These are phyloP conservation scores for Acipenser ruthenus DNA, from an alignment of 2,797 vertebrate genomes.

Conservation along the genomic window DNA sequence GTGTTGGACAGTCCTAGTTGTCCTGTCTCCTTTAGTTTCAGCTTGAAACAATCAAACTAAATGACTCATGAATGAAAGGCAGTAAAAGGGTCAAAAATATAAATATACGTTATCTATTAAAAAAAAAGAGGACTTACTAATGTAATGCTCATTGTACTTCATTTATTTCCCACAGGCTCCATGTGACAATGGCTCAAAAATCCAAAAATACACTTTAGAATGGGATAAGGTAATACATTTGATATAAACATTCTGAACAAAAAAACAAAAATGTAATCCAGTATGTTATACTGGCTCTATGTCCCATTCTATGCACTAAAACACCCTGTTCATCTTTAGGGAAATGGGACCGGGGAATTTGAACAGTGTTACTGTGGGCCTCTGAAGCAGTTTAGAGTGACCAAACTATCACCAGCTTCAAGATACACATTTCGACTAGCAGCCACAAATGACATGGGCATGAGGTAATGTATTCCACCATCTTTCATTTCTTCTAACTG, in stretches of 20 bases:
- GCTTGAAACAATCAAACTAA: no score
- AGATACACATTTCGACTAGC: conserved; percentile 91
- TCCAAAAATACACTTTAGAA: conserved; percentile 86
- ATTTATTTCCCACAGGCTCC: conserved; percentile 62
- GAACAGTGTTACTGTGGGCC: conserved; percentile 87
- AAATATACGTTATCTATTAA: no score
- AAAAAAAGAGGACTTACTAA: no score
- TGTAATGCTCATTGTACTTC: no score
- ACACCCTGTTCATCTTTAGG: conserved; percentile 52
- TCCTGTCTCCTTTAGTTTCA: no score
- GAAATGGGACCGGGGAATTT: conserved; percentile 76
- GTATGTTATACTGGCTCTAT: no score
- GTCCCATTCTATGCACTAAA: not conserved
- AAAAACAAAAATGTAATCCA: no score
- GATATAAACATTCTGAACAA: not conserved
- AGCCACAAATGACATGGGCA: conserved; percentile 91
- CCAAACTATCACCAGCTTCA: conserved; percentile 87
- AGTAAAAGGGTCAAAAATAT: no score
- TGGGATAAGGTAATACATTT: conserved; percentile 85
- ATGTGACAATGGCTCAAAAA: conserved; percentile 94
- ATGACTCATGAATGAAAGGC: no score
- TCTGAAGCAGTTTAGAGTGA: conserved; percentile 89
- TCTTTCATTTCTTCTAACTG: conserved; percentile 20
- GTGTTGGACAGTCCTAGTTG: no score
- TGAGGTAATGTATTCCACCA: conserved; percentile 60